A percentile compares a stretch with the other conserved stretches of the same genome.
Evolutionary conservation across 2,113 vertebrate species (phyloP).

Genomic region (Melanerpes aurifrons): DNA sequence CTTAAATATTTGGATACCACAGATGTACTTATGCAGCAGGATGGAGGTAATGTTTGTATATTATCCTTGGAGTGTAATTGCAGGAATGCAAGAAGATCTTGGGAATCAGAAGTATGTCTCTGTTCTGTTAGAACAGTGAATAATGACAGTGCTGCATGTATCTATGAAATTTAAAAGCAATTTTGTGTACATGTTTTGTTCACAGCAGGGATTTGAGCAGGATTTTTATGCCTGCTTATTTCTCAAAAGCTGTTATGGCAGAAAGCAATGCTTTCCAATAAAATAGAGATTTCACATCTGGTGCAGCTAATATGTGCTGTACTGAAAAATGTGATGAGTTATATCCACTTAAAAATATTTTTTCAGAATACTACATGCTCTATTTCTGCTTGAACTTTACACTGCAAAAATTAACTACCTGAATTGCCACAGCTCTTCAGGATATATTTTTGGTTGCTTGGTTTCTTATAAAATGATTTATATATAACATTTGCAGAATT

Average conservation of each 20-base stretch:
- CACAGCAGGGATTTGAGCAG: background rate
- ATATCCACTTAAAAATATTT: background rate
- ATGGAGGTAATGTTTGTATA: slow-evolving; percentile 65
- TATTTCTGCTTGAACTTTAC: slow-evolving; percentile 11
- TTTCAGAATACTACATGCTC: background rate
- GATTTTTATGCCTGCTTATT: background rate
- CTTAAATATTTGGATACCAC: slow-evolving; percentile 75
- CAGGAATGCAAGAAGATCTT: background rate
- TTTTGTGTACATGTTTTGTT: background rate
- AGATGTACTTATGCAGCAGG: slow-evolving; percentile 72
- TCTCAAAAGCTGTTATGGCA: background rate
- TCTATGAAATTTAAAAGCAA: background rate
- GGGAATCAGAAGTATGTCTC: slow-evolving; percentile 1
- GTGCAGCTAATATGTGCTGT: background rate
- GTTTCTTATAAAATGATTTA: background rate
- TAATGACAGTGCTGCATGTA: background rate
- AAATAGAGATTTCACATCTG: slow-evolving; percentile 12
- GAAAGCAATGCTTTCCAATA: background rate
- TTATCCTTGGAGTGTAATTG: slow-evolving; percentile 12
- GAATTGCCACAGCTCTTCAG: background rate
- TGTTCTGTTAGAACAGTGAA: background rate
- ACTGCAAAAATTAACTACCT: background rate
- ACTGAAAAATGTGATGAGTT: slow-evolving; percentile 13
- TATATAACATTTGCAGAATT: background rate
- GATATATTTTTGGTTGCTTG: background rate